phyloP scores from a whole-genome alignment of 2,113 vertebrate species.

The Zapornia atra region DNA sequence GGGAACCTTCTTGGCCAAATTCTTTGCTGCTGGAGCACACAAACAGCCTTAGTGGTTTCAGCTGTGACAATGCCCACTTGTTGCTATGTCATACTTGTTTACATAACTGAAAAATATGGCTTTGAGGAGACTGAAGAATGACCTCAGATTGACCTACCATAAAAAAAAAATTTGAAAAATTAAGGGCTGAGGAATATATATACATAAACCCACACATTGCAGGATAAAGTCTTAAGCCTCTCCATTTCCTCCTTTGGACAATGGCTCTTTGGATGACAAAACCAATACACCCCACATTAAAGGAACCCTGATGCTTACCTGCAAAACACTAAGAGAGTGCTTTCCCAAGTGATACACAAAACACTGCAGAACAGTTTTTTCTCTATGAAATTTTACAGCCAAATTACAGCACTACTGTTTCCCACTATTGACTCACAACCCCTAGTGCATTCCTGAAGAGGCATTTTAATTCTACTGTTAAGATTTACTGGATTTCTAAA shows the following conservation, averaged over 20 bases:
- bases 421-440: not conserved
- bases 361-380: not conserved
- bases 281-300: not conserved
- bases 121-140: not conserved
- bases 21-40: not conserved
- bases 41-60: not conserved
- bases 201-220: not conserved
- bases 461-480: not conserved
- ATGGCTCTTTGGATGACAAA: not conserved
- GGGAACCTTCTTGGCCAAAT: not conserved
- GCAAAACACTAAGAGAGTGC: not conserved
- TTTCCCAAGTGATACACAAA: not conserved
- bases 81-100: not conserved
- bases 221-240: not conserved
- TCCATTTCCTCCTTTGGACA: not conserved
- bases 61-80: not conserved
- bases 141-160: not conserved
- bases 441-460: not conserved
- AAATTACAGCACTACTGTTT: not conserved
- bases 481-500: not conserved
- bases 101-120: not conserved
- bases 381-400: not conserved
- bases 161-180: not conserved
- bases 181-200: not conserved
- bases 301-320: not conserved